phyloP scores from a whole-genome alignment of 1,140 invertebrate species.

The Neotoxoptera formosana region DNA sequence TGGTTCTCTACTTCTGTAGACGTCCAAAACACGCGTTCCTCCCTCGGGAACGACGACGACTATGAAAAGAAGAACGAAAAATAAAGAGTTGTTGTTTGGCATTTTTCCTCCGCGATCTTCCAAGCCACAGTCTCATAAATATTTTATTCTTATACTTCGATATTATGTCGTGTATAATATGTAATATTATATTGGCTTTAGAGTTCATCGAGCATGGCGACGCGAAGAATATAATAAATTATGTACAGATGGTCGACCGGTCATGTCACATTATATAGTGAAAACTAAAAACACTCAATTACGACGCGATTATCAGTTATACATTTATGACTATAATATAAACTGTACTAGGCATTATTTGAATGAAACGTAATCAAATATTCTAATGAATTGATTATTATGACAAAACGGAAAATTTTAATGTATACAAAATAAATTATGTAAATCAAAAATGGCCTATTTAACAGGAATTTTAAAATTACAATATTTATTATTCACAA shows the following conservation, averaged over 20 bases:
- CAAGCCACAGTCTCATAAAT: background rate
- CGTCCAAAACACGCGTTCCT: background rate
- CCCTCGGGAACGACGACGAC: background rate
- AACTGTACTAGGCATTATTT: background rate
- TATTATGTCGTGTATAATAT: background rate
- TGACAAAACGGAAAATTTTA: background rate
- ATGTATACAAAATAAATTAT: background rate
- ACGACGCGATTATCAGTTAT: background rate
- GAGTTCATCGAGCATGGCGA: background rate
- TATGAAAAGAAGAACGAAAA: background rate
- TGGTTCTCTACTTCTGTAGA: background rate
- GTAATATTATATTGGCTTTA: background rate
- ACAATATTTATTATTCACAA: background rate
- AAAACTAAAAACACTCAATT: background rate
- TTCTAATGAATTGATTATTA: background rate
- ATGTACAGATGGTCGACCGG: background rate
- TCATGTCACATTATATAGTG: background rate
- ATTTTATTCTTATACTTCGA: background rate
- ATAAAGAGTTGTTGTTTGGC: background rate
- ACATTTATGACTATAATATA: background rate
- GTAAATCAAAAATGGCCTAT: background rate
- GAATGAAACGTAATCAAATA: background rate
- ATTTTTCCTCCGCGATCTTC: background rate
- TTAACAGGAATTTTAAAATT: background rate
- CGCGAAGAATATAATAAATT: background rate